Evolutionary conservation across 2,113 vertebrate genomes (phyloP).

Genomic region (Pygathrix nemaeus): DNA sequence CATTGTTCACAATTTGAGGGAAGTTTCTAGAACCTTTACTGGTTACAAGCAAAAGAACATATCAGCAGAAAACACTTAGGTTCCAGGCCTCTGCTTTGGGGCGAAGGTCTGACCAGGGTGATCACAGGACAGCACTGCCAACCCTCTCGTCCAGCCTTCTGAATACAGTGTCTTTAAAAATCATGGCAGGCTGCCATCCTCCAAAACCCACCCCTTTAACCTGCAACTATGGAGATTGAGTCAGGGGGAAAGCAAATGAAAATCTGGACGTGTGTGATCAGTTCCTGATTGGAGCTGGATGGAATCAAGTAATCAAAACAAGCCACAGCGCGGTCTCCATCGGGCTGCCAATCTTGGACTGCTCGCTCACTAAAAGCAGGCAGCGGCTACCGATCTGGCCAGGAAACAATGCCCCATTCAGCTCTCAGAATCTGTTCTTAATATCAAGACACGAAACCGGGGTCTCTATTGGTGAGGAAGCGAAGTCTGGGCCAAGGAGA

Average conservation of each 20-base stretch:
- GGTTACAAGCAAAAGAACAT: background rate
- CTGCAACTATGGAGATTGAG: background rate
- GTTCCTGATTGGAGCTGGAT: slow-evolving; percentile 52
- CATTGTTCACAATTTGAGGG: background rate
- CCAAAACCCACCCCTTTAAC: slow-evolving; percentile 36
- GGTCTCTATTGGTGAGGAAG: slow-evolving; percentile 60
- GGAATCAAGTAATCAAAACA: slow-evolving; percentile 63
- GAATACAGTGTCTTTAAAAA: background rate
- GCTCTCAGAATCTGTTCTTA: slow-evolving; percentile 82
- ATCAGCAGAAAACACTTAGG: background rate
- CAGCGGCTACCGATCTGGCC: slow-evolving; percentile 83
- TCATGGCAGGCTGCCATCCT: slow-evolving; percentile 55
- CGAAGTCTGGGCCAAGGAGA: slow-evolving; percentile 67
- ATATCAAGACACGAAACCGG: slow-evolving; percentile 76
- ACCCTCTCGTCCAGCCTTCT: background rate
- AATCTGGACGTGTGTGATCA: background rate
- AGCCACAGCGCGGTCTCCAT: slow-evolving; percentile 31
- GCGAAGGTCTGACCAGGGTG: background rate
- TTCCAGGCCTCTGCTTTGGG: background rate
- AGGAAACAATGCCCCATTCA: slow-evolving; percentile 84
- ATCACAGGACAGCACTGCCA: background rate
- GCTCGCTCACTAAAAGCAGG: slow-evolving; percentile 50
- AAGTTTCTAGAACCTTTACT: slow-evolving; percentile 5
- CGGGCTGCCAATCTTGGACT: slow-evolving; percentile 54
- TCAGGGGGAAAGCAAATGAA: background rate